Evolutionary conservation across 2,888 invertebrate genomes (phyloP).

Genomic region (Empis livida): DNA sequence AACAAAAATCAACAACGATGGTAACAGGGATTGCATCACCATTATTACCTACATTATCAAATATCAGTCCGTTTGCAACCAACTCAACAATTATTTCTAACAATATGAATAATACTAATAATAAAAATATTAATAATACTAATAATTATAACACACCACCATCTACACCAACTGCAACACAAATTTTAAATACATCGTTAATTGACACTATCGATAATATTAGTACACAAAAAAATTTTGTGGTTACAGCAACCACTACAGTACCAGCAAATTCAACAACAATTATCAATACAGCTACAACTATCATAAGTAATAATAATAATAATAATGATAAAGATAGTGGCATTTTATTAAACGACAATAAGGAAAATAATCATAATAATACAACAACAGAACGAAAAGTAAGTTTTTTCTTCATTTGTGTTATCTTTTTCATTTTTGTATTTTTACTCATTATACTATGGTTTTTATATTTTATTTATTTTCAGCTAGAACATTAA

Average conservation of each 20-base stretch:
- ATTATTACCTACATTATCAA: conserved; percentile 27
- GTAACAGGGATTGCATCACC: conserved; percentile 25
- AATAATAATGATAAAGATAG: background rate
- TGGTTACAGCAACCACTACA: background rate
- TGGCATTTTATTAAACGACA: background rate
- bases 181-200: conserved; percentile 22
- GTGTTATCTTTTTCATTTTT: conserved; percentile 3
- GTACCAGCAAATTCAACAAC: background rate
- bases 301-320: background rate
- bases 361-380: background rate
- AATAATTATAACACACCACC: background rate
- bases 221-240: no score
- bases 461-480: background rate
- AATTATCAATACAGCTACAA: background rate
- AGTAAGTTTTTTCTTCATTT: conserved; percentile 4
- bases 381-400: background rate
- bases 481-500: background rate
- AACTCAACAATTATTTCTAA: background rate
- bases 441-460: conserved; percentile 1
- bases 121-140: conserved; percentile 2
- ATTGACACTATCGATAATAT: background rate
- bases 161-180: conserved; percentile 13
- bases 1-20: conserved; percentile 35
- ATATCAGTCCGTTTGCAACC: conserved; percentile 4
- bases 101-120: background rate